Percentiles rank a stretch among this genome's conserved stretches.
Conservation (phyloP, 2,797 vertebrate genomes). For the Lagodon rhomboides region DNA sequence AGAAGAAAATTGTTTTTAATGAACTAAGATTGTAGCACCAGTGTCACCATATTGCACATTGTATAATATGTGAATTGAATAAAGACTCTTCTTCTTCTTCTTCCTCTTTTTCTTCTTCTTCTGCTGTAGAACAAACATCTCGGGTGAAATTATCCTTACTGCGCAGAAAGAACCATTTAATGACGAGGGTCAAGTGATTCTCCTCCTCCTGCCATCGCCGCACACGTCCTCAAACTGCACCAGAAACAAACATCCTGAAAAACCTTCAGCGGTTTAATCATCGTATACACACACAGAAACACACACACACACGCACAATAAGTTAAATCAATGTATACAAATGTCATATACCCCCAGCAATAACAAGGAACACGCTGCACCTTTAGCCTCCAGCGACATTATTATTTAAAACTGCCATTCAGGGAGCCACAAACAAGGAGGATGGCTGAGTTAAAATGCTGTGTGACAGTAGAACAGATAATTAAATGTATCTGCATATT, state of each 20-base stretch:
- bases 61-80: no score
- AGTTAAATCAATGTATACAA: constrained; percentile 30
- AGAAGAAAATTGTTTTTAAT: background rate
- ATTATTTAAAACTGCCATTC: constrained; percentile 7
- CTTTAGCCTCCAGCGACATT: constrained; percentile 28
- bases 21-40: no score
- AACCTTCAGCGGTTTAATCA: constrained; percentile 9
- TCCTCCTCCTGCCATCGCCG: constrained; percentile 12
- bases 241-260: constrained; percentile 27
- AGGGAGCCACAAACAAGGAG: background rate
- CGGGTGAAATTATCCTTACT: background rate
- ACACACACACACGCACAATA: constrained; percentile 11
- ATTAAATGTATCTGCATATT: constrained; percentile 25
- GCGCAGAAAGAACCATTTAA: background rate
- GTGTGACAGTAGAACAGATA: constrained; percentile 12
- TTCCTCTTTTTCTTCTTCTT: no score
- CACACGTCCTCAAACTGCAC: background rate
- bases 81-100: no score
- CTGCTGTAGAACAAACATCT: no score
- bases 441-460: constrained; percentile 11
- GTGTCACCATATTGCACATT: no score
- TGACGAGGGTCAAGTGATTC: constrained; percentile 3
- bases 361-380: constrained; percentile 20
- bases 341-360: constrained; percentile 26
- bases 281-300: constrained; percentile 20